Evolutionary conservation across 2,797 vertebrate genomes (phyloP).

Genomic region (Chanos chanos): DNA sequence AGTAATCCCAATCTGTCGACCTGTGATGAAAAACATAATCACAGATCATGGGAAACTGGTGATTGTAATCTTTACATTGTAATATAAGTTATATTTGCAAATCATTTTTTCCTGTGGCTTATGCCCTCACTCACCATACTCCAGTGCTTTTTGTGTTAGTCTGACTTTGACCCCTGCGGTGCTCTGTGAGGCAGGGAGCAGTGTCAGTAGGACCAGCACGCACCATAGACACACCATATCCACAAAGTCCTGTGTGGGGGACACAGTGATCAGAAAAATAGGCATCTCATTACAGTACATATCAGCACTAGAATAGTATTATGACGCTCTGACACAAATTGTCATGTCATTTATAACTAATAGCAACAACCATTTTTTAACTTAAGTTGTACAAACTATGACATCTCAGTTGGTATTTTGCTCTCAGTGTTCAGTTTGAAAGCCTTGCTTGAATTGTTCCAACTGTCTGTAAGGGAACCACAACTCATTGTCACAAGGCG

Average conservation of each 20-base stretch:
- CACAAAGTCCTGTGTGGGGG: slow-evolving; percentile 23
- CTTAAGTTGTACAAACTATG: no score
- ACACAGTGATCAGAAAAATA: no score
- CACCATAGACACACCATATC: slow-evolving; percentile 52
- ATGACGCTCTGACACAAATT: no score
- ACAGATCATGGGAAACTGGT: background rate
- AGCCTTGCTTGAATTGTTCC: no score
- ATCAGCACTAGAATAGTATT: no score
- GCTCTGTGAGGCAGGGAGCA: slow-evolving; percentile 42
- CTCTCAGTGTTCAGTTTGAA: background rate
- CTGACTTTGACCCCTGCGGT: slow-evolving; percentile 64
- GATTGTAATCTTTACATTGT: no score
- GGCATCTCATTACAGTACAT: no score
- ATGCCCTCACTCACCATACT: slow-evolving; percentile 63
- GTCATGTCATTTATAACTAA: no score
- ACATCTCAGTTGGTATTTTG: no score
- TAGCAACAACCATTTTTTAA: no score
- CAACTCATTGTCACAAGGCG: no score
- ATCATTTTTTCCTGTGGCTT: background rate
- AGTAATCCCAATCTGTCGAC: slow-evolving; percentile 62
- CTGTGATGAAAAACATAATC: slow-evolving; percentile 40
- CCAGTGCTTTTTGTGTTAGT: slow-evolving; percentile 69
- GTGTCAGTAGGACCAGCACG: slow-evolving; percentile 51
- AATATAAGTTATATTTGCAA: background rate
- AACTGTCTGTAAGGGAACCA: no score